These are phyloP conservation scores for Pipistrellus nathusii DNA, from an alignment of 2,797 vertebrate species.

Conservation along the genomic window DNA sequence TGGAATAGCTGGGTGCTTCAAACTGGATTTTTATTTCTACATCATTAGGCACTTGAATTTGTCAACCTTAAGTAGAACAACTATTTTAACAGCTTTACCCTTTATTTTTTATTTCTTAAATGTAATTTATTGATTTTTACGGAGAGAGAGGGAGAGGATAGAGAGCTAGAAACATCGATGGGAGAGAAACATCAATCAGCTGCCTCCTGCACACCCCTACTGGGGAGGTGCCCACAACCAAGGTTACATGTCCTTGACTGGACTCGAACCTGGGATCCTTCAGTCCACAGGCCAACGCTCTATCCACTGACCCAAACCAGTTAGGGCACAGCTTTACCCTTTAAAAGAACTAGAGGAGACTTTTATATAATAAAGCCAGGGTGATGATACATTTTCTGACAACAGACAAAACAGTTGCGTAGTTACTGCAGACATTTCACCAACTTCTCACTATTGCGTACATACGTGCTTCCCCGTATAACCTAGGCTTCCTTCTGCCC, in stretches of 20 bases:
- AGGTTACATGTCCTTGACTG: no score
- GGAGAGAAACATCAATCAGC: no score
- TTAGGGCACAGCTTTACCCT: background rate
- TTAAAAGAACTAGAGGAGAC: background rate
- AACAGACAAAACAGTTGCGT: background rate
- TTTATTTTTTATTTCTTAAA: background rate
- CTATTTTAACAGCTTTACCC: background rate
- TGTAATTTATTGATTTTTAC: no score
- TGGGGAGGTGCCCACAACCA: no score
- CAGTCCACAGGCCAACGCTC: no score
- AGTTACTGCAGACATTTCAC: conserved; percentile 88
- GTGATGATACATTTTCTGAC: background rate
- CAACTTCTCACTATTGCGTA: conserved; percentile 89
- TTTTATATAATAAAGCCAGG: background rate
- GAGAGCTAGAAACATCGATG: no score
- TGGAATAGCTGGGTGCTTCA: background rate
- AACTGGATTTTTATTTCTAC: background rate
- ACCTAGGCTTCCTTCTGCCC: conserved; percentile 89
- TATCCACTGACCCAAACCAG: no score
- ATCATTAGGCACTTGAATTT: background rate
- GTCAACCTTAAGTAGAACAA: conserved; percentile 26
- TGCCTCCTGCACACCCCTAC: no score
- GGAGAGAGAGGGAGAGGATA: no score
- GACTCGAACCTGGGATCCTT: no score
- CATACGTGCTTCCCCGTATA: conserved; percentile 91